These are phyloP conservation scores for Cotesia congregata DNA, from an alignment of 2,888 invertebrate species.

Conservation along the genomic window DNA sequence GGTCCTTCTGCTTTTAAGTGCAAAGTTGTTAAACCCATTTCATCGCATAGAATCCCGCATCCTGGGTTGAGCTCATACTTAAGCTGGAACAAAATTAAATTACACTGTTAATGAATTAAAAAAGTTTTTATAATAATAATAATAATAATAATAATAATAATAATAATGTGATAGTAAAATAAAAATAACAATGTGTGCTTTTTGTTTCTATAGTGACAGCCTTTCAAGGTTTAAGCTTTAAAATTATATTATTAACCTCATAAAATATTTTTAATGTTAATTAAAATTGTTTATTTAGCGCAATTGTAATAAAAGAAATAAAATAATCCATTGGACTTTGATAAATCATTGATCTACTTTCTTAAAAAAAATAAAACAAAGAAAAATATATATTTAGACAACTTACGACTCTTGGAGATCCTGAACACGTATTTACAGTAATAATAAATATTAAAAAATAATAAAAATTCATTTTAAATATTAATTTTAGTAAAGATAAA, in stretches of 20 bases:
- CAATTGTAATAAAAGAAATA: not conserved
- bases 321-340: not conserved
- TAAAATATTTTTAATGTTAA: not conserved
- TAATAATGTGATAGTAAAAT: not conserved
- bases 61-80: constrained; percentile 62
- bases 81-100: constrained; percentile 54
- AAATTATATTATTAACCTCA: not conserved
- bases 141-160: not conserved
- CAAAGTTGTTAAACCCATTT: constrained; percentile 68
- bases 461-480: not conserved
- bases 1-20: constrained; percentile 74
- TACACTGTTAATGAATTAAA: not conserved
- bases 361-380: not conserved
- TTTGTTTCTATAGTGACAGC: not conserved
- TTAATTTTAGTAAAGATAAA: not conserved
- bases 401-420: not conserved
- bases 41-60: constrained; percentile 63
- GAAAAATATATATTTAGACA: not conserved
- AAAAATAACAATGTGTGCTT: not conserved
- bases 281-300: not conserved
- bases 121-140: not conserved
- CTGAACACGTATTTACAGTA: not conserved
- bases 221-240: not conserved
- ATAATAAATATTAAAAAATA: not conserved
- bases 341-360: not conserved